These are phyloP conservation scores for Proteles cristata DNA, from an alignment of 2,113 vertebrate genomes.

Conservation along the genomic window DNA sequence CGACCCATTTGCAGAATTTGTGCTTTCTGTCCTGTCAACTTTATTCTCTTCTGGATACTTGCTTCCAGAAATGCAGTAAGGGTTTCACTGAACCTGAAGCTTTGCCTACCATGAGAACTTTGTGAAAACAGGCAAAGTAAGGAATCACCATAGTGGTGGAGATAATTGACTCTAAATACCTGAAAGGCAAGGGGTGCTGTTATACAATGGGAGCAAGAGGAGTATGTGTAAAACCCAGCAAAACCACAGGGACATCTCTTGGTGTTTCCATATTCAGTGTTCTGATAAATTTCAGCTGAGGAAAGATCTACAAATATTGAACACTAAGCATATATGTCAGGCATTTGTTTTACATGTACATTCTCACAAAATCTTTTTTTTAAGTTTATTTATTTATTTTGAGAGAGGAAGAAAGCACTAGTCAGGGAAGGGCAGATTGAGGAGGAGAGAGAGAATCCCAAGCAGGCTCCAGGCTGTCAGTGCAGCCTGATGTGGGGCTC, in stretches of 20 bases:
- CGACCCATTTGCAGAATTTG: neutral
- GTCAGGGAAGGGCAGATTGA: too few relatives aligned
- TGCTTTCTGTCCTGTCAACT: neutral
- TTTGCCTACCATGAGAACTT: neutral
- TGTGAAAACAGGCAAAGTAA: neutral
- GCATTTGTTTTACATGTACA: neutral
- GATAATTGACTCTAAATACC: neutral
- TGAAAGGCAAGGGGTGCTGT: too few relatives aligned
- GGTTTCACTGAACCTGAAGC: neutral
- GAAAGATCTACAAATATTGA: neutral
- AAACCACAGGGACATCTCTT: neutral
- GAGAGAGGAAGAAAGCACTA: too few relatives aligned
- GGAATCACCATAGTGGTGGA: neutral
- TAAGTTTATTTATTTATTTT: too few relatives aligned
- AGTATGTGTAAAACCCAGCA: neutral
- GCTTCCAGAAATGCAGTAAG: neutral
- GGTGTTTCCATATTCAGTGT: neutral
- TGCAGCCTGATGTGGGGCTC: too few relatives aligned
- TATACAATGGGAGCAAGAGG: neutral
- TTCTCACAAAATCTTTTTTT: neutral
- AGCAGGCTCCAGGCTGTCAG: too few relatives aligned
- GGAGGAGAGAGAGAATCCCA: too few relatives aligned
- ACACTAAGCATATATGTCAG: neutral
- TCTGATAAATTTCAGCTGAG: neutral
- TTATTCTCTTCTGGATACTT: neutral